Evolutionary conservation across 2,113 vertebrate genomes (phyloP).

Genomic region (Emydocephalus ijimae): DNA sequence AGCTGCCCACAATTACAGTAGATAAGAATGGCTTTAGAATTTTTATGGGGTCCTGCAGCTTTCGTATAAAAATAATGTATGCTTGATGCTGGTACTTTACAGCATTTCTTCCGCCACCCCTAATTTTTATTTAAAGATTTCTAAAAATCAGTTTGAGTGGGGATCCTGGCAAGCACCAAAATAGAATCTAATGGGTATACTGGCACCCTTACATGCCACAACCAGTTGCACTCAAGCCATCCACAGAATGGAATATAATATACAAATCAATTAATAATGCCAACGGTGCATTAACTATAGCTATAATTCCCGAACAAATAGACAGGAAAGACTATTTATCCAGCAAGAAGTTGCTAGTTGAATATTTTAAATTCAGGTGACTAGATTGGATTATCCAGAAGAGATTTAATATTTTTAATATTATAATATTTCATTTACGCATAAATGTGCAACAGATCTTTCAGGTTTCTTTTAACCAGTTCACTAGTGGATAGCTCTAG

Average conservation of each 20-base stretch:
- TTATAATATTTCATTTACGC: neutral
- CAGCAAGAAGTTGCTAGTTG: neutral
- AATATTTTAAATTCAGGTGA: neutral
- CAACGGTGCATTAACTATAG: neutral
- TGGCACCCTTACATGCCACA: neutral
- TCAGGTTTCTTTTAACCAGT: neutral
- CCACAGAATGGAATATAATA: neutral
- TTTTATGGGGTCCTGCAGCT: neutral
- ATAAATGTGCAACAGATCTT: neutral
- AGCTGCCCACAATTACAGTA: neutral
- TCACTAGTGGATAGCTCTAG: neutral
- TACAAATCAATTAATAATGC: neutral
- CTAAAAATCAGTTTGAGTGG: neutral
- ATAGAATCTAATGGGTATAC: neutral
- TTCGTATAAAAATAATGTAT: neutral
- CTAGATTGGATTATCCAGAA: slow-evolving; percentile 14
- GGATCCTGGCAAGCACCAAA: neutral
- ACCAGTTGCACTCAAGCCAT: neutral
- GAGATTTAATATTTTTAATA: slow-evolving; percentile 17
- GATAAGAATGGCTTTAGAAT: neutral
- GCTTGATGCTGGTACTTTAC: neutral
- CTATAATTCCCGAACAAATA: neutral
- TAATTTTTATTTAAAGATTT: neutral
- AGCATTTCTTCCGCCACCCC: neutral
- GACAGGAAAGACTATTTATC: neutral